phyloP scores from a whole-genome alignment of 2,888 invertebrate genomes.

The Drosophila borborema region DNA sequence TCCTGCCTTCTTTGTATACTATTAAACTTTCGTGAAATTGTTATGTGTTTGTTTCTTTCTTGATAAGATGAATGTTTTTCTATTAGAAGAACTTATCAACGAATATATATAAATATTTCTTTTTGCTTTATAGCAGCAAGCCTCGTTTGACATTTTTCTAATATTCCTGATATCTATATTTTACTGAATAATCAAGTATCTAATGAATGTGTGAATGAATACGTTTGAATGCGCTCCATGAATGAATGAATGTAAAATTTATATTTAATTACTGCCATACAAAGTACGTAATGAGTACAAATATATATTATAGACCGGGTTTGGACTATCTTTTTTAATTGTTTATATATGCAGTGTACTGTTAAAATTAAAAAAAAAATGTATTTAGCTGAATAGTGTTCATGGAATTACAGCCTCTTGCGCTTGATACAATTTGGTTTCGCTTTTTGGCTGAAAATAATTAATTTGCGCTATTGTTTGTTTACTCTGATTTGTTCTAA shows the following conservation, averaged over 20 bases:
- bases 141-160: too few relatives aligned
- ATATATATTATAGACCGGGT: neutral
- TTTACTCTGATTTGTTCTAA: neutral
- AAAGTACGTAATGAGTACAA: neutral
- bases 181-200: too few relatives aligned
- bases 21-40: neutral
- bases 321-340: neutral
- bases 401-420: neutral
- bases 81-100: too few relatives aligned
- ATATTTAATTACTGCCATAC: neutral
- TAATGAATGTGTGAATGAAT: too few relatives aligned
- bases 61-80: neutral
- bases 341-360: neutral
- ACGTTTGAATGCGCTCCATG: neutral
- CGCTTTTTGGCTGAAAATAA: conserved; percentile 13
- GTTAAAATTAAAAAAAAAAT: neutral
- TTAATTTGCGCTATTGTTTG: conserved; percentile 20
- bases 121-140: too few relatives aligned
- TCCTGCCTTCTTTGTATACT: neutral
- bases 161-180: too few relatives aligned
- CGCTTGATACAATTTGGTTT: neutral
- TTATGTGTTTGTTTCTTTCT: neutral
- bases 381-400: neutral
- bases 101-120: too few relatives aligned
- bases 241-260: too few relatives aligned